A percentile compares a stretch with the other conserved stretches of the same genome.
These are phyloP conservation scores for Nymphicus hollandicus DNA, from an alignment of 2,113 vertebrate genomes.

Conservation along the genomic window DNA sequence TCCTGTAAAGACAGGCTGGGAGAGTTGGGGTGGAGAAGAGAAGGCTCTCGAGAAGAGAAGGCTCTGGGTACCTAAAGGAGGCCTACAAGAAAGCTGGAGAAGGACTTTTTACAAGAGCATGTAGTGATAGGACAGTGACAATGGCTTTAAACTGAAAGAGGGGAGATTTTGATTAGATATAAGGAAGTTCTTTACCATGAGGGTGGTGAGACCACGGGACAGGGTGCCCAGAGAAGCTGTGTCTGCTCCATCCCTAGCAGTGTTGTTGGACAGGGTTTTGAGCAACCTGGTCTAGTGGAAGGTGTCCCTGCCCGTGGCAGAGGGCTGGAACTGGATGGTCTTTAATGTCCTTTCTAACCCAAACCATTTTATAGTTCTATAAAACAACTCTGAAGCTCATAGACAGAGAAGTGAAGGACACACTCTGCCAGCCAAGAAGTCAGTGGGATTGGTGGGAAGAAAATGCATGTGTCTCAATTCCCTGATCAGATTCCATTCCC, in stretches of 20 bases:
- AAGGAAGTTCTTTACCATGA: not conserved
- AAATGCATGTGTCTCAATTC: not conserved
- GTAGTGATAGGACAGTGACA: not conserved
- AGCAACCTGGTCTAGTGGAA: not conserved
- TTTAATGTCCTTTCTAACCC: not conserved
- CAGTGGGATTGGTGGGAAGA: not conserved
- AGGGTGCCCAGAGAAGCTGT: not conserved
- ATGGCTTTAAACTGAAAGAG: not conserved
- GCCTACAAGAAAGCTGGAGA: not conserved
- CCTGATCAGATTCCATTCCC: not conserved
- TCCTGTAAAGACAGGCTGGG: not conserved
- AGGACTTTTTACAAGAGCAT: not conserved
- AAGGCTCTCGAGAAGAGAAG: too few relatives aligned
- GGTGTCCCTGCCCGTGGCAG: not conserved
- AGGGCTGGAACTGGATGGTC: not conserved
- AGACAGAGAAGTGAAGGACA: not conserved
- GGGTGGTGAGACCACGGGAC: not conserved
- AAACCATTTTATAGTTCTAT: not conserved
- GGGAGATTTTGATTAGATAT: not conserved
- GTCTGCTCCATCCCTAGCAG: not conserved
- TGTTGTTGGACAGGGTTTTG: not conserved
- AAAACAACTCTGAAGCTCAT: not conserved
- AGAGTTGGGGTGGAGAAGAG: not conserved
- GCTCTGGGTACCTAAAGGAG: not conserved
- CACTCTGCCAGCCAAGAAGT: not conserved